Conservation (phyloP, 1,140 invertebrate species). For the Atta cephalotes region DNA sequence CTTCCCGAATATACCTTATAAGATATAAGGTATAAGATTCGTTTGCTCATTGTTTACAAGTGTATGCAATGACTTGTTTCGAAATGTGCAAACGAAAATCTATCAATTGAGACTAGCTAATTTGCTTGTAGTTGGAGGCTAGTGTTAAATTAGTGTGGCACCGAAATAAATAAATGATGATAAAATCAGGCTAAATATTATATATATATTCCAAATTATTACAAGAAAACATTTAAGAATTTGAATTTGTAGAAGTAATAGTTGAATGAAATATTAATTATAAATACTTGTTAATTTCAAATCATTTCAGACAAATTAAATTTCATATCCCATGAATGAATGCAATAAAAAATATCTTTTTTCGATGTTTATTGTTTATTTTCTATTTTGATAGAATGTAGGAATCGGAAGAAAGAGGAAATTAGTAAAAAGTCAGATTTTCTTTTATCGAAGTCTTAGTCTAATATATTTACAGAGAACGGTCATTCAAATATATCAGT, state of each 20-base stretch:
- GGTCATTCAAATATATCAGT: constrained; percentile 78
- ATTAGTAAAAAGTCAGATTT: constrained; percentile 62
- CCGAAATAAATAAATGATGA: no score
- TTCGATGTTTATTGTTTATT: background rate
- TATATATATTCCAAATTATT: background rate
- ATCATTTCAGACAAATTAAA: background rate
- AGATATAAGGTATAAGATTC: no score
- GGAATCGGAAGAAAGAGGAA: background rate
- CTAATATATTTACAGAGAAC: constrained; percentile 82
- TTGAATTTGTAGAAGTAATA: background rate
- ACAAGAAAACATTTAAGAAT: background rate
- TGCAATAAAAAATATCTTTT: background rate
- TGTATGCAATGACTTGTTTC: no score
- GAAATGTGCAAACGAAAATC: no score
- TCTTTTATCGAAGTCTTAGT: constrained; percentile 75
- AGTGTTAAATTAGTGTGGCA: no score
- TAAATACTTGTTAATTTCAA: background rate
- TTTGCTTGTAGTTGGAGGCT: no score
- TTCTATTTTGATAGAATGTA: background rate
- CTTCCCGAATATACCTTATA: no score
- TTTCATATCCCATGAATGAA: background rate
- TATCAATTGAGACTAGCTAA: no score
- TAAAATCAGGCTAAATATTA: background rate
- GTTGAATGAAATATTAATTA: background rate
- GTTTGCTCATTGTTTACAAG: no score